These are phyloP conservation scores for Struthio camelus DNA, from an alignment of 2,113 vertebrate species.

Conservation along the genomic window DNA sequence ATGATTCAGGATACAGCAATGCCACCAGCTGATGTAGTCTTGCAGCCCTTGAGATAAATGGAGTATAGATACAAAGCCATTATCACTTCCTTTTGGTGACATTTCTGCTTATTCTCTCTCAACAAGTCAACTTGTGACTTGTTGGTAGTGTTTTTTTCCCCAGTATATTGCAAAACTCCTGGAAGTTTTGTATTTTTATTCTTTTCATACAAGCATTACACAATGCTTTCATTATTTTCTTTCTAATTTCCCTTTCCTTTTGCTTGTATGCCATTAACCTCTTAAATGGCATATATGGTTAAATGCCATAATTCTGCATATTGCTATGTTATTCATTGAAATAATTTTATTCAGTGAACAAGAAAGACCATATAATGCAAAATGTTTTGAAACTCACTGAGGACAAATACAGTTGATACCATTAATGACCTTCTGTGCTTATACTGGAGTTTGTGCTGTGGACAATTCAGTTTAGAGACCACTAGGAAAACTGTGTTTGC, in stretches of 20 bases:
- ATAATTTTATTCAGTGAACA: background rate
- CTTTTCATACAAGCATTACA: background rate
- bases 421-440: background rate
- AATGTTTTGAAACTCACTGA: background rate
- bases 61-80: slow-evolving; percentile 45
- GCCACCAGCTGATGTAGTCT: background rate
- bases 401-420: background rate
- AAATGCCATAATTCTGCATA: no score
- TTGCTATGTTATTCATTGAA: background rate
- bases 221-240: background rate
- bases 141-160: background rate
- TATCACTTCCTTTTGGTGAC: slow-evolving; percentile 17
- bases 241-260: background rate
- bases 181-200: background rate
- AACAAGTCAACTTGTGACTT: no score
- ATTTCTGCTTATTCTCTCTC: background rate
- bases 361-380: background rate
- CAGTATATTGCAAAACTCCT: background rate
- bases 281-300: no score
- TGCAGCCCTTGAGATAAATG: background rate
- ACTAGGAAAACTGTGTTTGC: background rate
- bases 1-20: slow-evolving; percentile 3
- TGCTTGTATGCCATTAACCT: background rate
- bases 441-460: background rate
- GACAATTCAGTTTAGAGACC: background rate